Conservation (phyloP, 2,113 vertebrate species). For the Hucho hucho region DNA sequence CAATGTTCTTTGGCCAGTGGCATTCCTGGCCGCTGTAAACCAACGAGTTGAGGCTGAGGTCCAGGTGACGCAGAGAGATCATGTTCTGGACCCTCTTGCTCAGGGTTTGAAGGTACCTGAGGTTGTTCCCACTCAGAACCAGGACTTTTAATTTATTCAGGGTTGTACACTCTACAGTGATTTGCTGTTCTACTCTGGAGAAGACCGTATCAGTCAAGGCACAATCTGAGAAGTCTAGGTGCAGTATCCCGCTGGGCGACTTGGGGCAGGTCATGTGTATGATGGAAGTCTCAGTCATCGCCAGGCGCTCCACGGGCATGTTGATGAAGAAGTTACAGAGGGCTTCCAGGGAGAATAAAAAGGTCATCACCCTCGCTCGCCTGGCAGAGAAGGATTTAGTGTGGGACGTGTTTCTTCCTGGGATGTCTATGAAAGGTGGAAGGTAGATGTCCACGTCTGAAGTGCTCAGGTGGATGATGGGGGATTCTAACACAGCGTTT, state of each 20-base stretch:
- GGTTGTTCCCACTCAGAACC: slow-evolving; percentile 75
- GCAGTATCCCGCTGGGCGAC: slow-evolving; percentile 64
- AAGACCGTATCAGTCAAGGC: slow-evolving; percentile 81
- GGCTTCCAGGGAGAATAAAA: slow-evolving; percentile 72
- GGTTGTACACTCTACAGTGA: slow-evolving; percentile 65
- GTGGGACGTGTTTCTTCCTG: slow-evolving; percentile 21
- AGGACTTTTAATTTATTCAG: slow-evolving; percentile 68
- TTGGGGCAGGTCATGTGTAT: slow-evolving; percentile 86
- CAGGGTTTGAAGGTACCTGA: slow-evolving; percentile 73
- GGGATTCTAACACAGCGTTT: slow-evolving; percentile 61
- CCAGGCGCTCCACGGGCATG: slow-evolving; percentile 74
- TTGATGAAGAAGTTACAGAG: slow-evolving; percentile 79
- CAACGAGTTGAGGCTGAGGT: slow-evolving; percentile 81
- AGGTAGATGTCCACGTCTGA: slow-evolving; percentile 48
- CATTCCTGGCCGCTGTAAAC: slow-evolving; percentile 68
- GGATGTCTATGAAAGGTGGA: neutral
- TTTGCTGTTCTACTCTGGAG: slow-evolving; percentile 13
- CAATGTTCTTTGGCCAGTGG: slow-evolving; percentile 75
- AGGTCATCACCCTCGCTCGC: slow-evolving; percentile 39
- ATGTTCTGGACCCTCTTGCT: slow-evolving; percentile 75
- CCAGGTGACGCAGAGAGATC: slow-evolving; percentile 76
- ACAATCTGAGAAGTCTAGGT: slow-evolving; percentile 81
- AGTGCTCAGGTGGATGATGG: slow-evolving; percentile 64
- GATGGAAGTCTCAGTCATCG: slow-evolving; percentile 68
- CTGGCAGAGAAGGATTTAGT: slow-evolving; percentile 68